Conservation (phyloP, 2,888 invertebrate genomes). For the Neoaliturus tenellus region DNA sequence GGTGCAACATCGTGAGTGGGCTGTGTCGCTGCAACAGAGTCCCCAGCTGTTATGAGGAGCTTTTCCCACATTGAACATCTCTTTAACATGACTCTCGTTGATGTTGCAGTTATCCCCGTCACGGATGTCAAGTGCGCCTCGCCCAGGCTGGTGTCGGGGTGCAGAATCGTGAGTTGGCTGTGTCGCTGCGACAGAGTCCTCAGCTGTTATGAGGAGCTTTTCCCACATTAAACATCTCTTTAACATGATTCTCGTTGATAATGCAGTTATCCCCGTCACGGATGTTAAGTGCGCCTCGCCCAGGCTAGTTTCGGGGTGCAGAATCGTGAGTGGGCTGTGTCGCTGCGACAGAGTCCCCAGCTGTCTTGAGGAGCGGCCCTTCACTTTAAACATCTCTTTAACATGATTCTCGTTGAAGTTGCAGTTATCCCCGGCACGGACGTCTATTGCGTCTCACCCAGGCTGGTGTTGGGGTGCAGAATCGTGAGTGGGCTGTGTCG, state of each 20-base stretch:
- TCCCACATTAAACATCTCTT: too few species aligned
- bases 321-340: slow-evolving; percentile 66
- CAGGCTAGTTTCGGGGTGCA: slow-evolving; percentile 64
- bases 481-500: slow-evolving; percentile 66
- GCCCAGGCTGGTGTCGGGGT: slow-evolving; percentile 61
- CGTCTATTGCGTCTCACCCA: slow-evolving; percentile 19
- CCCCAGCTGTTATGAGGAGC: slow-evolving; percentile 65
- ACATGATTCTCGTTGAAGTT: neutral
- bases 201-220: too few species aligned
- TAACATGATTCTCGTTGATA: neutral
- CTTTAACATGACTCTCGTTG: neutral
- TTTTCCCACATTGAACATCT: neutral
- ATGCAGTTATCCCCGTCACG: slow-evolving; percentile 51
- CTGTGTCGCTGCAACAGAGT: slow-evolving; percentile 68
- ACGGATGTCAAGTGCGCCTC: slow-evolving; percentile 28
- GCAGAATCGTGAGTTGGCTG: slow-evolving; percentile 67
- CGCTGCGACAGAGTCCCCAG: slow-evolving; percentile 68
- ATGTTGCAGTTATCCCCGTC: slow-evolving; percentile 47
- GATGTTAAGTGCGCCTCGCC: slow-evolving; percentile 30
- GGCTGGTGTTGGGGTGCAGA: slow-evolving; percentile 65
- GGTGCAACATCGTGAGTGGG: slow-evolving; percentile 67
- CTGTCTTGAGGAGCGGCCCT: slow-evolving; percentile 69
- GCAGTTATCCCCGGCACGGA: slow-evolving; percentile 48
- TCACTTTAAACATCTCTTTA: slow-evolving; percentile 62
- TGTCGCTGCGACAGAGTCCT: slow-evolving; percentile 68